Conservation (phyloP, 2,797 vertebrate species). For the Poecilia gillii region DNA sequence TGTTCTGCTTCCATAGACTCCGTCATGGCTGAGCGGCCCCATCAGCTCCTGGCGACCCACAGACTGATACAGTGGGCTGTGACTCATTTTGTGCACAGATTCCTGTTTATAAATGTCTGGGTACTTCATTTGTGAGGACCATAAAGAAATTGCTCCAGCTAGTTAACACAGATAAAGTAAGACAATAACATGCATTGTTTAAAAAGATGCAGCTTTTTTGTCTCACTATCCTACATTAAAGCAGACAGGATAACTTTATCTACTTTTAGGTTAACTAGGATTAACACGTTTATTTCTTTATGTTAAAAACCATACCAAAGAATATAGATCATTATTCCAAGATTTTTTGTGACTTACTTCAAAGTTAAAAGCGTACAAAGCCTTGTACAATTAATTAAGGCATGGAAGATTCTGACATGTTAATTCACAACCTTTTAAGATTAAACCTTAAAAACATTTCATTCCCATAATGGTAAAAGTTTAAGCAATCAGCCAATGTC, state of each 20-base stretch:
- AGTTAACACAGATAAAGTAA: slow-evolving; percentile 17
- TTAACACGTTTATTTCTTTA: neutral
- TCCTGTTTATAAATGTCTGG: neutral
- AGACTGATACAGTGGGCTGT: slow-evolving; percentile 64
- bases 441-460: neutral
- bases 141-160: slow-evolving; percentile 39
- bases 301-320: neutral
- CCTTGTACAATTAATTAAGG: too few species aligned
- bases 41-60: slow-evolving; percentile 56
- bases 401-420: neutral
- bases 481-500: neutral
- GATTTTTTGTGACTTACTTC: neutral
- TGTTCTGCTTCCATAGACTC: slow-evolving; percentile 50
- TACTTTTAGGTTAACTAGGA: neutral
- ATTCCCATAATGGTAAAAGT: neutral
- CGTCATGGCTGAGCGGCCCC: slow-evolving; percentile 57
- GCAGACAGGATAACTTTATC: neutral
- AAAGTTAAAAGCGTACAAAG: too few species aligned
- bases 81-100: slow-evolving; percentile 51
- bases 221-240: neutral
- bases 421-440: neutral
- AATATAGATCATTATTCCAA: neutral
- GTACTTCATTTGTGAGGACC: slow-evolving; percentile 15
- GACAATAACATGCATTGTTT: neutral
- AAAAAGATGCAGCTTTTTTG: neutral